These are phyloP conservation scores for Abramis brama DNA, from an alignment of 2,113 vertebrate genomes.

Conservation along the genomic window DNA sequence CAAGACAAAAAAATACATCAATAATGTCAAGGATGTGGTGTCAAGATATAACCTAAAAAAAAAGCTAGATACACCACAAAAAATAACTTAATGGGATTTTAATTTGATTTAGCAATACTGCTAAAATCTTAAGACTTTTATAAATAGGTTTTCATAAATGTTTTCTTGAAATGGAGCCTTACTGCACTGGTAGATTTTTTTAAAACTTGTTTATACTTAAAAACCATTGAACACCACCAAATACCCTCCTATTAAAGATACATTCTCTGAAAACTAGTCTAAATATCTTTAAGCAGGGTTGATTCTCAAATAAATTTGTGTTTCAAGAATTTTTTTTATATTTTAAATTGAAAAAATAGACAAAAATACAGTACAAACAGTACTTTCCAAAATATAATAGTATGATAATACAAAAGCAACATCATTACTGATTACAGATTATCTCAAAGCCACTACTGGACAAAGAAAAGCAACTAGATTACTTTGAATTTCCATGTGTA, in stretches of 20 bases:
- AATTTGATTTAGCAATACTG: neutral
- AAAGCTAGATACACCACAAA: too few relatives aligned
- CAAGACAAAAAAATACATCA: too few relatives aligned
- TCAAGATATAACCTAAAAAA: neutral
- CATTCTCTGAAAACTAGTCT: neutral
- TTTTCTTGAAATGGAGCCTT: neutral
- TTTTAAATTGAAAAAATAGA: neutral
- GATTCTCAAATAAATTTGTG: neutral
- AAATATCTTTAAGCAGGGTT: neutral
- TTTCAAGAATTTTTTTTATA: neutral
- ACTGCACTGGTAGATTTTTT: too few relatives aligned
- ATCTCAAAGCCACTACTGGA: neutral
- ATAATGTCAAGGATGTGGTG: neutral
- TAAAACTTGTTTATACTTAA: neutral
- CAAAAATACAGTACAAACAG: neutral
- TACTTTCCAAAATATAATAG: neutral
- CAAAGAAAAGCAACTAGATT: neutral
- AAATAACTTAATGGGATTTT: too few relatives aligned
- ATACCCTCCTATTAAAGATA: too few relatives aligned
- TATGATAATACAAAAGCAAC: neutral
- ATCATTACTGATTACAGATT: neutral
- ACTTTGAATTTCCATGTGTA: neutral
- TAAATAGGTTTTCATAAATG: neutral
- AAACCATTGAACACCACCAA: too few relatives aligned
- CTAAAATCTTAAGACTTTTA: neutral